Evolutionary conservation across 2,113 vertebrate species (phyloP).

Genomic region (human): GRCh38 chrX:137755001-137755500

Average conservation of each 20-base stretch:
- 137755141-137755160: slow-evolving; percentile 18
- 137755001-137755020: not conserved
- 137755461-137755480: not conserved
- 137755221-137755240: not conserved
- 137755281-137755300: not conserved
- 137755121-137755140: slow-evolving; percentile 20
- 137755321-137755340: not conserved
- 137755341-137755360: not conserved
- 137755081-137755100: slow-evolving; percentile 32
- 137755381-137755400: not conserved
- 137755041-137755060: not conserved
- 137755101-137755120: slow-evolving; percentile 19
- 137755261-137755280: slow-evolving; percentile 1
- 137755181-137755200: slow-evolving; percentile 27
- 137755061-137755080: not conserved
- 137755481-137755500: not conserved
- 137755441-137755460: not conserved
- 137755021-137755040: slow-evolving; percentile 26
- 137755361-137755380: not conserved
- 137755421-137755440: not conserved
- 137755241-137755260: slow-evolving; percentile 12
- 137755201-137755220: not conserved
- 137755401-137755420: not conserved
- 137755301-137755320: not conserved
- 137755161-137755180: slow-evolving; percentile 26